Evolutionary conservation across 2,113 vertebrate genomes (phyloP), one percentile per base, ranked within the genome.

Genomic region (Lynx canadensis): DNA sequence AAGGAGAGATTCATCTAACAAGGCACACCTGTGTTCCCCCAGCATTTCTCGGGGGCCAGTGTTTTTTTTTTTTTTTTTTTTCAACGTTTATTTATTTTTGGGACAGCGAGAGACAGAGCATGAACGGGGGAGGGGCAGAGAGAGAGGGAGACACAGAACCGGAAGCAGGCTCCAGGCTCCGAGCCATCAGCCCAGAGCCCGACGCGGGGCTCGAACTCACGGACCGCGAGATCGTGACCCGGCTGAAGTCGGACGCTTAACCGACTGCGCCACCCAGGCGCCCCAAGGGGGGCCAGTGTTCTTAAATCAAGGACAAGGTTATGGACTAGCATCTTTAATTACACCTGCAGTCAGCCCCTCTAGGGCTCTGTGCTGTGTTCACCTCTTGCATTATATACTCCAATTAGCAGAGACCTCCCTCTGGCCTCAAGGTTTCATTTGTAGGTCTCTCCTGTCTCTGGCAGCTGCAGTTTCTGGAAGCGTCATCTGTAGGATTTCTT

Each of bases 251-350:
- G n/a, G n/a, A n/a, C n/a, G n/a, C n/a, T n/a, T n/a, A n/a, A n/a
- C n/a, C n/a, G n/a, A n/a, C n/a, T n/a, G n/a, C n/a, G n/a, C n/a
- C n/a, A n/a, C n/a, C n/a, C n/a, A n/a, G n/a, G n/a, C n/a, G n/a
- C n/a, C n/a, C n/a, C n/a, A n/a, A n/a, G n/a, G n/a, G n/a, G n/a
- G 41, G 60, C 83, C 1, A 4, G 11, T 48, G 66, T 50, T 84
- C 95, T 88, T 84, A 82, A 95, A 97, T 50, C 76, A 79, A 95
- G 87, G 94, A 57, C 97, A 93, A 97, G 63, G 85, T 68, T 91
- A 50, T 60, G 80, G 81, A 93, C 93, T 84, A 78, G 86, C 9
- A 45, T 96, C 95, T 84, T 96, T 98, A 97, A 94, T 95, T 96
- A 69, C 94, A 31, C 23, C 50, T 89, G 90, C 36, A 83, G 92